Conservation (phyloP, 2,888 invertebrate genomes). For the Elegia similella region DNA sequence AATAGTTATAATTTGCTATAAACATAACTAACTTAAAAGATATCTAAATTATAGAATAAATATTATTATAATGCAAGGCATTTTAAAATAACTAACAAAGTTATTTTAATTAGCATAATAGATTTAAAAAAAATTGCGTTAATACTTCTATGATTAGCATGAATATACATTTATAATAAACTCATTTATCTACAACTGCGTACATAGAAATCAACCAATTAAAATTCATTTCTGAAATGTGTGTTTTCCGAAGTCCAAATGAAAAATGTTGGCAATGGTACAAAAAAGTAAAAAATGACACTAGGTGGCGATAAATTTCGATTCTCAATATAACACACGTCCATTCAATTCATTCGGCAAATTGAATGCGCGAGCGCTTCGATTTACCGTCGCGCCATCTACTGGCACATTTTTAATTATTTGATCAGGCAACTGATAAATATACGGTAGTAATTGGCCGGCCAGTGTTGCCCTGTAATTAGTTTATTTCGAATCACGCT, state of each 20-base stretch:
- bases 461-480: conserved; percentile 58
- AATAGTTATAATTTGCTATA: no score
- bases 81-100: no score
- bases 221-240: background rate
- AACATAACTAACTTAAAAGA: no score
- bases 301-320: conserved; percentile 32
- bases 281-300: conserved; percentile 4
- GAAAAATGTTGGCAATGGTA: conserved; percentile 1
- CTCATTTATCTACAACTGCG: no score
- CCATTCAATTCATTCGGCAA: conserved; percentile 56
- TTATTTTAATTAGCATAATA: no score
- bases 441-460: conserved; percentile 62
- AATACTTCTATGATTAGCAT: no score
- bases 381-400: conserved; percentile 60
- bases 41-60: no score
- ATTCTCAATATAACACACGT: conserved; percentile 42
- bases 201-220: background rate
- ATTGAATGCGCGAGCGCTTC: conserved; percentile 60
- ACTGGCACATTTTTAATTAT: conserved; percentile 73
- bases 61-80: no score
- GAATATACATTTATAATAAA: no score
- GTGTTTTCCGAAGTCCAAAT: background rate
- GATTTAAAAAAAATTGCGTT: no score
- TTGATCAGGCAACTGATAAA: conserved; percentile 77
- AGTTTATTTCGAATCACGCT: conserved; percentile 62